These are phyloP conservation scores for Sterrhoptilus dennistouni DNA, from an alignment of 2,113 vertebrate species.

Conservation along the genomic window DNA sequence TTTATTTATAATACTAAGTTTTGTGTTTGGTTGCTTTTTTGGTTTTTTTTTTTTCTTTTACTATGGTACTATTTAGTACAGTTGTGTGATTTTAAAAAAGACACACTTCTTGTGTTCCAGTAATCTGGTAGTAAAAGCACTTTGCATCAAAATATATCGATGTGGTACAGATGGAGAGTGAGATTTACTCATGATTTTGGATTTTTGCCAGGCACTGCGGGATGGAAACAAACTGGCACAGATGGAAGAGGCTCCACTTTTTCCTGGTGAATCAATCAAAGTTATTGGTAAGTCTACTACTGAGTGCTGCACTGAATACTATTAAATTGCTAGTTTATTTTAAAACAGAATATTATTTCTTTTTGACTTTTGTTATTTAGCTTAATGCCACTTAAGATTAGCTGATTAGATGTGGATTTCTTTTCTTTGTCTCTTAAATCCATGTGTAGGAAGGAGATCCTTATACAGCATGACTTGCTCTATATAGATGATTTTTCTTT, in stretches of 20 bases:
- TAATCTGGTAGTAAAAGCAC: conserved; percentile 43
- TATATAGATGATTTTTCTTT: background rate
- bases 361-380: background rate
- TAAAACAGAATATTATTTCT: background rate
- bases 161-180: conserved; percentile 33
- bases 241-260: conserved; percentile 90
- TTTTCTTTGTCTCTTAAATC: background rate
- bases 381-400: background rate
- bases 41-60: background rate
- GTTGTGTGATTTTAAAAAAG: conserved; percentile 47
- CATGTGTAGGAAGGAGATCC: background rate
- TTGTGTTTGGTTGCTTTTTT: background rate
- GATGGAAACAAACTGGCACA: conserved; percentile 82
- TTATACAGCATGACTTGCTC: background rate
- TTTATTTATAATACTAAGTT: background rate
- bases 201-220: conserved; percentile 79
- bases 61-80: background rate
- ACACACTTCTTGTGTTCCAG: conserved; percentile 31
- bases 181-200: conserved; percentile 68
- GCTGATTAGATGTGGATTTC: background rate
- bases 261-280: conserved; percentile 92
- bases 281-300: conserved; percentile 79
- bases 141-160: background rate
- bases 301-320: background rate
- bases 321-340: background rate